Conservation (phyloP, 2,113 vertebrate genomes). For the Aleadryas rufinucha region DNA sequence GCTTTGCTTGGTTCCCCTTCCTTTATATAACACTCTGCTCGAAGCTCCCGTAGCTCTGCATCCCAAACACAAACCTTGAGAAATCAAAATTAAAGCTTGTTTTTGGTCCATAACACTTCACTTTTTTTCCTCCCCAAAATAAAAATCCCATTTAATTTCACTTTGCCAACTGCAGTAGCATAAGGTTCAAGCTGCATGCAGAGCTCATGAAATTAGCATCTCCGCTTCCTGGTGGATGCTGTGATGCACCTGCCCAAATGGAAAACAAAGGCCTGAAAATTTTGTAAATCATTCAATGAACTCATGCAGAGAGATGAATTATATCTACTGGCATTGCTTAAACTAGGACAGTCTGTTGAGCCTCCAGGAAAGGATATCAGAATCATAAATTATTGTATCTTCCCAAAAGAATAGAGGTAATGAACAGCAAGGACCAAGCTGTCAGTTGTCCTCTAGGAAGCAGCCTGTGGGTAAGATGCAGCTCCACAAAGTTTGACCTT, state of each 20-base stretch:
- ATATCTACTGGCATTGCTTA: slow-evolving; percentile 1
- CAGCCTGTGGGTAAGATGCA: background rate
- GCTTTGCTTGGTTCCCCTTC: slow-evolving; percentile 92
- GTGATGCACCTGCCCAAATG: slow-evolving; percentile 44
- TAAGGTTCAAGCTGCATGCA: slow-evolving; percentile 16
- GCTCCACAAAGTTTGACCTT: background rate
- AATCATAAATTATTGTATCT: background rate
- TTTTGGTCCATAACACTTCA: slow-evolving; percentile 27
- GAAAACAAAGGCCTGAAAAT: slow-evolving; percentile 40
- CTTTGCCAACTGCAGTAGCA: slow-evolving; percentile 35
- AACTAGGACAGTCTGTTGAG: slow-evolving; percentile 15
- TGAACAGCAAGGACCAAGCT: slow-evolving; percentile 2
- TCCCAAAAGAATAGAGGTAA: background rate
- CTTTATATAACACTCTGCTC: slow-evolving; percentile 91
- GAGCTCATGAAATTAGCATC: slow-evolving; percentile 33
- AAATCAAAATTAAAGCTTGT: slow-evolving; percentile 66
- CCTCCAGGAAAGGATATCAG: slow-evolving; percentile 16
- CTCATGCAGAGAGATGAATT: slow-evolving; percentile 31
- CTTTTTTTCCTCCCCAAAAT: background rate
- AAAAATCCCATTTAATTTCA: background rate
- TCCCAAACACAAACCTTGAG: slow-evolving; percentile 94
- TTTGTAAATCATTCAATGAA: slow-evolving; percentile 5
- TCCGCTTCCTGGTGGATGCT: slow-evolving; percentile 47
- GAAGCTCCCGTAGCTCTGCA: slow-evolving; percentile 87
- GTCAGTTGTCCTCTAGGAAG: background rate